Percentiles rank a stretch among this genome's conserved stretches.
Evolutionary conservation across 2,113 vertebrate genomes (phyloP).

Genomic region (Dicaeum eximium): DNA sequence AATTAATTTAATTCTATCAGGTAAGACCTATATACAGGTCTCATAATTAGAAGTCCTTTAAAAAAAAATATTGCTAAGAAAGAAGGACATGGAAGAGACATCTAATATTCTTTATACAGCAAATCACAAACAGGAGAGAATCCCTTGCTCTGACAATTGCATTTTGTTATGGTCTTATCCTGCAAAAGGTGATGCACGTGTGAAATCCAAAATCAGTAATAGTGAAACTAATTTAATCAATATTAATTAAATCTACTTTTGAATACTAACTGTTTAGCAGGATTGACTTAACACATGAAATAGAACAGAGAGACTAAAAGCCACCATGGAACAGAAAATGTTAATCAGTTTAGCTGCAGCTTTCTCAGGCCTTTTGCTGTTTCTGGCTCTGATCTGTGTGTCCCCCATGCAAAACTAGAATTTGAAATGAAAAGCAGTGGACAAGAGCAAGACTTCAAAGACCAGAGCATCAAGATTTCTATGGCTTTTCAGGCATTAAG

Average conservation of each 20-base stretch:
- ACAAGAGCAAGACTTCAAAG: background rate
- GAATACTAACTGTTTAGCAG: background rate
- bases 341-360: background rate
- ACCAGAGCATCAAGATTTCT: background rate
- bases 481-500: background rate
- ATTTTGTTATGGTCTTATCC: background rate
- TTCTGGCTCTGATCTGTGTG: background rate
- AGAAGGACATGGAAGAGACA: background rate
- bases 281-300: background rate
- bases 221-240: background rate
- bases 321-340: background rate
- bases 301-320: background rate
- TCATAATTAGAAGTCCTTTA: rapidly evolving
- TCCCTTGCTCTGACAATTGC: background rate
- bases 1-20: background rate
- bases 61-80: background rate
- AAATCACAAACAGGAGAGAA: background rate
- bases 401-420: background rate
- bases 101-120: background rate
- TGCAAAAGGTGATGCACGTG: background rate
- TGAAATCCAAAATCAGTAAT: background rate
- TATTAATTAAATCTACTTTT: background rate
- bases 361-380: background rate
- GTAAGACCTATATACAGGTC: background rate
- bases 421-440: background rate